These are phyloP conservation scores for Acanthopagrus latus DNA, from an alignment of 2,797 vertebrate species.

Conservation along the genomic window DNA sequence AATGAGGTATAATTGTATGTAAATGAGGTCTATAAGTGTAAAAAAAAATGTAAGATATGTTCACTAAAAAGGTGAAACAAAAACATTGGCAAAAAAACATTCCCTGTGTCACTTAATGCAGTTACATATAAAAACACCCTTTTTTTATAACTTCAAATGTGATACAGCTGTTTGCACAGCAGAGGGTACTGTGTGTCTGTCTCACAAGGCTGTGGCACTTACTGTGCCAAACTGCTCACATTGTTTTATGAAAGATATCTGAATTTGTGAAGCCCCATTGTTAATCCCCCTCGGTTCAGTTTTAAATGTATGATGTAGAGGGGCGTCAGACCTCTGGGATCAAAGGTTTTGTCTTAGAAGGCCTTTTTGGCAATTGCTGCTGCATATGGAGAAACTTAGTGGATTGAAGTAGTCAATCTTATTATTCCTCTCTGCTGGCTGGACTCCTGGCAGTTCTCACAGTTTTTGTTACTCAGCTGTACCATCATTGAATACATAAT, in stretches of 20 bases:
- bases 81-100: too few species aligned
- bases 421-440: not conserved
- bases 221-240: not conserved
- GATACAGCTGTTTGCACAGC: slow-evolving; percentile 37
- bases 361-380: not conserved
- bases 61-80: too few species aligned
- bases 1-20: too few species aligned
- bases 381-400: not conserved
- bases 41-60: too few species aligned
- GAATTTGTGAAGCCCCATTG: not conserved
- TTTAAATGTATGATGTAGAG: not conserved
- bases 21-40: too few species aligned
- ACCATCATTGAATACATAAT: slow-evolving; percentile 32
- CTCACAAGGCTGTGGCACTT: not conserved
- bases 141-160: slow-evolving; percentile 16
- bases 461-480: slow-evolving; percentile 15
- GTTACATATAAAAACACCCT: not conserved
- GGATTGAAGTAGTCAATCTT: not conserved
- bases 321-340: not conserved
- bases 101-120: not conserved
- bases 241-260: not conserved
- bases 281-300: not conserved
- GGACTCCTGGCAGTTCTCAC: not conserved
- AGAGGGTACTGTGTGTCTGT: slow-evolving; percentile 59
- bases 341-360: not conserved